Evolutionary conservation across 2,113 vertebrate species (phyloP).

Genomic region (Microtus oregoni): DNA sequence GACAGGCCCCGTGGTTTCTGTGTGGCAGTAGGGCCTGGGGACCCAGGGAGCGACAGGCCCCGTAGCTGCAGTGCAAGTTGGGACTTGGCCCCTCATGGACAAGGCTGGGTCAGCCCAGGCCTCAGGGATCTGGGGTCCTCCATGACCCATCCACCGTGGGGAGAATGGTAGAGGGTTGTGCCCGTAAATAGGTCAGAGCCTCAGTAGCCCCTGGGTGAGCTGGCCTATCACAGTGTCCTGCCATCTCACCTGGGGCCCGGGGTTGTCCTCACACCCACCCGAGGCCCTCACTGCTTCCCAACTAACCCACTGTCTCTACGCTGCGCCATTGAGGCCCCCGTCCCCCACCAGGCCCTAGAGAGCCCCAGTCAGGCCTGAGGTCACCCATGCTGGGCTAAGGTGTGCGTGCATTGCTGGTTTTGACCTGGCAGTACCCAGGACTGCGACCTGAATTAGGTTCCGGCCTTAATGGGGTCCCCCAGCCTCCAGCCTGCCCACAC

Average conservation of each 20-base stretch:
- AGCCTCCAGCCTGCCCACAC: neutral
- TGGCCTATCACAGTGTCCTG: neutral
- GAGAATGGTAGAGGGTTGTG: constrained; percentile 11
- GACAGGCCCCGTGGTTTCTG: neutral
- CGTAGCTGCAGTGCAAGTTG: accelerated
- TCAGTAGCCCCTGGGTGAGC: neutral
- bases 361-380: neutral
- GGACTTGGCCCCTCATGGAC: neutral
- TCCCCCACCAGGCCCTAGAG: neutral
- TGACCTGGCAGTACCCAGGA: neutral
- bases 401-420: neutral
- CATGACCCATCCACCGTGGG: constrained; percentile 35
- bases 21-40: neutral
- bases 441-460: neutral
- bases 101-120: neutral
- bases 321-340: accelerated
- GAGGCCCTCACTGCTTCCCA: constrained; percentile 10
- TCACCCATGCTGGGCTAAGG: neutral
- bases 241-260: neutral
- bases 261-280: neutral
- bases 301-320: constrained; percentile 24
- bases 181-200: neutral
- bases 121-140: neutral
- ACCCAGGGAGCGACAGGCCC: neutral
- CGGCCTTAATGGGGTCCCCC: neutral